A percentile compares a stretch with the other conserved stretches of the same genome.
Evolutionary conservation across 1,140 invertebrate genomes (phyloP).

Genomic region (Dendrolimus kikuchii): DNA sequence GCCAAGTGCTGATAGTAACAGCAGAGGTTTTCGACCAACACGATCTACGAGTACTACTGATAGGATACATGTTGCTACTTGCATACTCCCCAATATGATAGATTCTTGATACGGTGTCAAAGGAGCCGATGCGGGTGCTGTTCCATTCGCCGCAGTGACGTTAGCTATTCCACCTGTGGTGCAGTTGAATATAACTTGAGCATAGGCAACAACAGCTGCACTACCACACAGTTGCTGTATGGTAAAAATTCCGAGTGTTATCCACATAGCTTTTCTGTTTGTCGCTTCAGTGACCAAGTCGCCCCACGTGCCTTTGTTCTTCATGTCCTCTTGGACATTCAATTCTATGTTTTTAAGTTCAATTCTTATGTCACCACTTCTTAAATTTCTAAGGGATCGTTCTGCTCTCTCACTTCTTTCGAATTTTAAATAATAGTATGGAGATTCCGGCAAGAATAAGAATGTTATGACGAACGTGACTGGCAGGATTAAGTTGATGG

Average conservation of each 20-base stretch:
- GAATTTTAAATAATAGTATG: slow-evolving; percentile 73
- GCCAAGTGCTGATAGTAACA: slow-evolving; percentile 75
- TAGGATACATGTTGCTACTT: slow-evolving; percentile 76
- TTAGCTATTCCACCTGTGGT: slow-evolving; percentile 27
- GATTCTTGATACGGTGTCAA: slow-evolving; percentile 71
- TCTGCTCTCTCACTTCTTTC: slow-evolving; percentile 66
- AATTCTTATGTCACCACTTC: slow-evolving; percentile 73
- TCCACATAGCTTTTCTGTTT: slow-evolving; percentile 77
- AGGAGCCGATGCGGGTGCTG: slow-evolving; percentile 32
- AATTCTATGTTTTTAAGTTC: slow-evolving; percentile 77
- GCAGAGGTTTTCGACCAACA: slow-evolving; percentile 78
- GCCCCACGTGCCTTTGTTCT: slow-evolving; percentile 68
- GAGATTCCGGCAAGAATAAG: slow-evolving; percentile 74
- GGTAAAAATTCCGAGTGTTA: slow-evolving; percentile 75
- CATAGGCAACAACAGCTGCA: slow-evolving; percentile 82
- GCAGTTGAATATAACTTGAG: slow-evolving; percentile 79
- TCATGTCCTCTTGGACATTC: slow-evolving; percentile 73
- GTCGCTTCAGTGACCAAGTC: slow-evolving; percentile 76
- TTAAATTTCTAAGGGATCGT: slow-evolving; percentile 67
- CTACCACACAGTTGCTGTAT: slow-evolving; percentile 85
- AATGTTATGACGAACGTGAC: slow-evolving; percentile 71
- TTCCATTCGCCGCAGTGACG: slow-evolving; percentile 27
- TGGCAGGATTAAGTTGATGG: slow-evolving; percentile 73
- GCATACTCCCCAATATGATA: slow-evolving; percentile 78
- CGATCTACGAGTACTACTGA: slow-evolving; percentile 80